These are phyloP conservation scores for Lagorchestes hirsutus DNA, from an alignment of 2,797 vertebrate genomes.

Conservation along the genomic window DNA sequence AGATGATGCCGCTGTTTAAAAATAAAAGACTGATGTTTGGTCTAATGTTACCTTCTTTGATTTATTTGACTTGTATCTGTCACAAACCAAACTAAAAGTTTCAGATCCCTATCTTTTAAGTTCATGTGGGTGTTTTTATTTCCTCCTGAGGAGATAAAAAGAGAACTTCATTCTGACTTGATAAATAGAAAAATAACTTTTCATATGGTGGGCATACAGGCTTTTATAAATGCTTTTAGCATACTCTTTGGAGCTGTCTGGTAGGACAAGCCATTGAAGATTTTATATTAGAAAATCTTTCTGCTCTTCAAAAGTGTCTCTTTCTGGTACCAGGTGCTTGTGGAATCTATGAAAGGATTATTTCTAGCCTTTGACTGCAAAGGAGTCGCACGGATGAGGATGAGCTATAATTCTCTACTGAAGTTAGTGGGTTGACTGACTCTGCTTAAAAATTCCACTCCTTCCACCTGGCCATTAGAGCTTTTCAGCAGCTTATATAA, in stretches of 20 bases:
- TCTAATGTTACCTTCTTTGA: conserved; percentile 27
- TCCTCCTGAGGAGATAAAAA: conserved; percentile 59
- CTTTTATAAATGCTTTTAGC: conserved; percentile 35
- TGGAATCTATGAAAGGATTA: conserved; percentile 57
- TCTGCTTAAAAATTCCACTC: neutral
- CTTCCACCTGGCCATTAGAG: neutral
- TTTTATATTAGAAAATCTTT: conserved; percentile 65
- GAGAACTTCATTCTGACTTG: neutral
- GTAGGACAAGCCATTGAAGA: conserved; percentile 24
- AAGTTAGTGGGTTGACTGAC: neutral
- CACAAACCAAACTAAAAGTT: conserved; percentile 24
- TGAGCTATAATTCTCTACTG: conserved; percentile 30
- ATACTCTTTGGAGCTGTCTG: conserved; percentile 45
- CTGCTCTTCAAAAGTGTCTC: conserved; percentile 38
- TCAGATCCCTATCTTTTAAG: neutral
- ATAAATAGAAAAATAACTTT: conserved; percentile 5
- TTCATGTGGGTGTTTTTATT: conserved; percentile 10
- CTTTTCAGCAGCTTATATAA: neutral
- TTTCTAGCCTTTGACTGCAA: conserved; percentile 53
- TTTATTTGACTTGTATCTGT: conserved; percentile 66
- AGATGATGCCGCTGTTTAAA: conserved; percentile 44
- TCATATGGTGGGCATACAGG: neutral
- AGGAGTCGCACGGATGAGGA: neutral
- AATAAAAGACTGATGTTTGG: conserved; percentile 56
- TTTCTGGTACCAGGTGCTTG: conserved; percentile 37